Evolutionary conservation across 2,888 invertebrate genomes (phyloP), one percentile per base, ranked within the genome.

Genomic region (Scelioninae gen. 1): DNA sequence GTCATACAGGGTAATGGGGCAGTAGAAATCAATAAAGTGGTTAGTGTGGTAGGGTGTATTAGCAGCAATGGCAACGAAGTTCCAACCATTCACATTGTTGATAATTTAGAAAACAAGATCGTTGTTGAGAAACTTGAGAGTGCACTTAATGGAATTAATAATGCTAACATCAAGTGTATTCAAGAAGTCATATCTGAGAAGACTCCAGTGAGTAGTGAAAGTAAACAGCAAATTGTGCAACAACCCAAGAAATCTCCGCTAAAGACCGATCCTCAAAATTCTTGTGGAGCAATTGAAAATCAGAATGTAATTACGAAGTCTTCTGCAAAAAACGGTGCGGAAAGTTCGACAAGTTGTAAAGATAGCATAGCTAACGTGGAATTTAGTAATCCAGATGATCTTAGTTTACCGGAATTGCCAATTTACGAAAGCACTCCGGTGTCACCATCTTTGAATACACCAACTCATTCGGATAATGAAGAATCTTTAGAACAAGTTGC

Each of bases 371-470:
- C 49, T 11, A 80, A 60, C 31, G 89, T 91, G 31, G 92, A 92
- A 56, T 88, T 90, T 7, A 90, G 90, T 60, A 91, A 91, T 84
- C 89, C 90, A 4, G 92, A 92, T 43, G 92, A 92, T 45, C 88
- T 92, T 34, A 92, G 92, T 53, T 80, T 92, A 72, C 92, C 92
- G 0, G 92, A 92, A 65, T 74, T 92, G 16, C 88, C 91, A 8
- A 91, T 90, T 0, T 91, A 90, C 0, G 92, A 91, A 62, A 91
- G 91, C 40, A 91, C 91, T 3, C 89, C 92, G 2, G 88, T 91
- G 8, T 92, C 92, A 5, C 92, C 92, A 15, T 91, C 92, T 0
- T 72, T 92, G 1, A 92, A 92, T 58, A 92, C 92, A 0, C 92
- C 92, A 0, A 91, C 88, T 51, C 92, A 92, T 56, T 92, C 92